phyloP scores from a whole-genome alignment of 2,888 invertebrate species.

The Corythucha ciliata region DNA sequence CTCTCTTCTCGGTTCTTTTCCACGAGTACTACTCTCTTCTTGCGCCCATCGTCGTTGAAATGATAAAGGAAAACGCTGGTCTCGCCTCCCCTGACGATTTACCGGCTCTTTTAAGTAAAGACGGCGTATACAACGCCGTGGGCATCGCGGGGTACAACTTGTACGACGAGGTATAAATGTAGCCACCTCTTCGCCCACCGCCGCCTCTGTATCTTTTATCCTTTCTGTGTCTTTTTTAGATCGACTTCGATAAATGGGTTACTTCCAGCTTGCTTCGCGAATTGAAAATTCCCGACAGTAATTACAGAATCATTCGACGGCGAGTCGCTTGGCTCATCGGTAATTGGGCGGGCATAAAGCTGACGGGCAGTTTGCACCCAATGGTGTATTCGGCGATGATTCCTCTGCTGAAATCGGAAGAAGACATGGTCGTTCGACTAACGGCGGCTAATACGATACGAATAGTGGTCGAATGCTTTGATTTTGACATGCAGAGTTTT shows the following conservation, averaged over 20 bases:
- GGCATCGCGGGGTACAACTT: conserved; percentile 81
- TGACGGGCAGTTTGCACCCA: conserved; percentile 68
- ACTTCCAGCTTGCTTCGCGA: conserved; percentile 70
- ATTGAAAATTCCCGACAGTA: conserved; percentile 67
- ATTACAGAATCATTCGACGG: conserved; percentile 73
- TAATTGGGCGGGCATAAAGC: conserved; percentile 62
- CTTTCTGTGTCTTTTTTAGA: too few relatives aligned
- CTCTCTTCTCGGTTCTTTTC: conserved; percentile 73
- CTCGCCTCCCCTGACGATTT: conserved; percentile 61
- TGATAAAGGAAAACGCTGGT: conserved; percentile 58
- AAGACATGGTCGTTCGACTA: conserved; percentile 81
- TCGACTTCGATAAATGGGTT: conserved; percentile 91
- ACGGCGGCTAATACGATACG: conserved; percentile 78
- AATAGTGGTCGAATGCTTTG: conserved; percentile 81
- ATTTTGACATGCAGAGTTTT: conserved; percentile 80
- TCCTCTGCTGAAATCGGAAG: conserved; percentile 60
- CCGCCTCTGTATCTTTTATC: too few relatives aligned
- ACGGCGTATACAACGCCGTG: conserved; percentile 88
- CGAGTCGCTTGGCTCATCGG: conserved; percentile 78
- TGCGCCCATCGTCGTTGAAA: conserved; percentile 62
- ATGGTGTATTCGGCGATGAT: conserved; percentile 69
- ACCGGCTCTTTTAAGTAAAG: conserved; percentile 71
- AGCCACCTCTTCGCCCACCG: too few relatives aligned
- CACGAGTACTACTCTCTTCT: conserved; percentile 65
- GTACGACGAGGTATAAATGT: conserved; percentile 81